These are phyloP conservation scores for Ctena decussata DNA, from an alignment of 2,888 invertebrate genomes.

Conservation along the genomic window DNA sequence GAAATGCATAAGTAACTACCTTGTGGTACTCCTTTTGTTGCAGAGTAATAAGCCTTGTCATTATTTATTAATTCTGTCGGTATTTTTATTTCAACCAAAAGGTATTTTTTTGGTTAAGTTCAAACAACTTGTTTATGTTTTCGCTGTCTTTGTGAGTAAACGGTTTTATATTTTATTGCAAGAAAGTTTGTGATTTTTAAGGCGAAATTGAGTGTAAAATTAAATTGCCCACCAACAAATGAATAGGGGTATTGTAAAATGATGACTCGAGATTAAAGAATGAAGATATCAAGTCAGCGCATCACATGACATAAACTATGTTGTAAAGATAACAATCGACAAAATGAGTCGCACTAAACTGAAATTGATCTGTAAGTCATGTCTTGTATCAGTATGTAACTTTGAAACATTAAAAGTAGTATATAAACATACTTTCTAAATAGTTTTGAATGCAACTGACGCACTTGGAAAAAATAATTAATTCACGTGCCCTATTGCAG, in stretches of 20 bases:
- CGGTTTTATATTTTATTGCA: not conserved
- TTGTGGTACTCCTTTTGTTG: not conserved
- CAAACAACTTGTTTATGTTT: not conserved
- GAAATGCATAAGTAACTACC: not conserved
- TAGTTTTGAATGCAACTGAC: too few species aligned
- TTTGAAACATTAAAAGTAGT: too few species aligned
- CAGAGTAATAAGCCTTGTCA: not conserved
- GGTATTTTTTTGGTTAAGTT: not conserved
- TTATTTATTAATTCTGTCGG: not conserved
- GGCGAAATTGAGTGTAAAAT: constrained; percentile 14
- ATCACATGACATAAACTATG: not conserved
- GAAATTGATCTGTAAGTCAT: too few species aligned
- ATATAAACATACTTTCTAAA: too few species aligned
- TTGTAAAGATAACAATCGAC: not conserved
- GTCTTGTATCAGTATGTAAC: too few species aligned
- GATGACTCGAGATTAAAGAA: constrained; percentile 16
- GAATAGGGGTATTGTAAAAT: not conserved
- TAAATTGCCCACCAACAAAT: not conserved
- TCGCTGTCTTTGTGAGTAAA: not conserved
- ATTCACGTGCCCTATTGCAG: too few species aligned
- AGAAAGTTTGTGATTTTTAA: not conserved
- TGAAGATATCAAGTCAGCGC: not conserved
- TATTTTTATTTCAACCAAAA: not conserved
- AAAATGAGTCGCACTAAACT: not conserved
- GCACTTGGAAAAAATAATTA: too few species aligned